Percentiles rank a stretch among this genome's conserved stretches.
These are phyloP conservation scores for Acanthurus leucopareius DNA, from an alignment of 2,797 vertebrate genomes.

Conservation along the genomic window DNA sequence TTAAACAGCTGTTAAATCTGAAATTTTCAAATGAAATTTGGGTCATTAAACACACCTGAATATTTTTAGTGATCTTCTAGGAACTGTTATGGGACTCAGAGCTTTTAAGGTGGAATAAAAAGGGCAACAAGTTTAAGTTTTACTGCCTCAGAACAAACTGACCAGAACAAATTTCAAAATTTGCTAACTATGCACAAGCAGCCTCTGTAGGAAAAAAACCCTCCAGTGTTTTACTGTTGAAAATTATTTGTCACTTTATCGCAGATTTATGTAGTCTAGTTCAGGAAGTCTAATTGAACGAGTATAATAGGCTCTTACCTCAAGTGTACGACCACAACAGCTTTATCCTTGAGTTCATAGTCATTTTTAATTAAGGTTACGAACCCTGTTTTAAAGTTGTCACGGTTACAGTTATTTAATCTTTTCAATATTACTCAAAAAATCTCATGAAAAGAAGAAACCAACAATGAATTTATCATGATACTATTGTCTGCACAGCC, in stretches of 20 bases:
- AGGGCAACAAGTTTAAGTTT: constrained; percentile 13
- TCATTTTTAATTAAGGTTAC: constrained; percentile 35
- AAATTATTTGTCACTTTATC: constrained; percentile 1
- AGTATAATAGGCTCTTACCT: too few species aligned
- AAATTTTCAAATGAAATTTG: not conserved
- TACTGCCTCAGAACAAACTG: constrained; percentile 20
- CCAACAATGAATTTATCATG: not conserved
- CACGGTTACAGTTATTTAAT: not conserved
- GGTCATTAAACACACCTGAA: not conserved
- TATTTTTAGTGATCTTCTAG: not conserved
- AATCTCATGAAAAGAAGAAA: not conserved
- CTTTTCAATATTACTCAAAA: constrained; percentile 1
- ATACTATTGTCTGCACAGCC: not conserved
- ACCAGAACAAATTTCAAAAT: constrained; percentile 31
- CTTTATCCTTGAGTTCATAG: not conserved
- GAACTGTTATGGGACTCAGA: not conserved
- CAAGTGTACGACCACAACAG: not conserved
- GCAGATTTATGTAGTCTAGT: constrained; percentile 23
- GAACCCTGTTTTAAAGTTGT: constrained; percentile 9
- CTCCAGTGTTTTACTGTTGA: constrained; percentile 20
- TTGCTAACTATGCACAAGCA: constrained; percentile 45
- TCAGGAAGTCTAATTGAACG: too few species aligned
- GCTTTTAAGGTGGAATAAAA: constrained; percentile 35
- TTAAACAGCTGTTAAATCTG: not conserved
- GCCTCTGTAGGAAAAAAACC: constrained; percentile 9